Conservation (phyloP, 1,140 invertebrate species). For the Armadillidium nasatum region DNA sequence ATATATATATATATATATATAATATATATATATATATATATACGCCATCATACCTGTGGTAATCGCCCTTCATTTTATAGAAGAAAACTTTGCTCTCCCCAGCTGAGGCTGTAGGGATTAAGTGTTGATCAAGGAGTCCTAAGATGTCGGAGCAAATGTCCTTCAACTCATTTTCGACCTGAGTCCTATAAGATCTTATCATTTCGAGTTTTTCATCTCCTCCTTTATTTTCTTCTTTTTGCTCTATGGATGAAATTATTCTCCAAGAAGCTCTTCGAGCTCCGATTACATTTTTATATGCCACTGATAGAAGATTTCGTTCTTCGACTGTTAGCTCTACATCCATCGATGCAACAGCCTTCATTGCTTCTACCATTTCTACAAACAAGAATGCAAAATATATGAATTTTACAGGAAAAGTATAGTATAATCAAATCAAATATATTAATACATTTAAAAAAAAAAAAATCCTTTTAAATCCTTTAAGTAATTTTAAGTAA, state of each 20-base stretch:
- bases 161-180: slow-evolving; percentile 91
- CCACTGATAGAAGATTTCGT: slow-evolving; percentile 90
- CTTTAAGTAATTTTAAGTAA: no score
- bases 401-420: no score
- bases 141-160: slow-evolving; percentile 96
- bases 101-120: slow-evolving; percentile 83
- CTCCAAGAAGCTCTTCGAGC: slow-evolving; percentile 89
- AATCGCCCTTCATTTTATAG: slow-evolving; percentile 91
- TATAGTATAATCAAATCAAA: no score
- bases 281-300: slow-evolving; percentile 97
- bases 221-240: slow-evolving; percentile 74
- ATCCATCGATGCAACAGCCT: slow-evolving; percentile 66
- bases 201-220: slow-evolving; percentile 85
- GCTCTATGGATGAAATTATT: slow-evolving; percentile 94
- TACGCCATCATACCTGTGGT: slow-evolving; percentile 59
- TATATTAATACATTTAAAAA: no score
- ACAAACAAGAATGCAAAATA: slow-evolving; percentile 37
- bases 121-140: slow-evolving; percentile 81
- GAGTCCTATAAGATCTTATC: slow-evolving; percentile 86
- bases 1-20: no score
- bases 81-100: slow-evolving; percentile 97
- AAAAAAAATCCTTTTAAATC: no score
- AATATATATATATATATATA: background rate
- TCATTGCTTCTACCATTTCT: slow-evolving; percentile 71
- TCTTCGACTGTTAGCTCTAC: slow-evolving; percentile 91